phyloP scores from a whole-genome alignment of 1,140 invertebrate species.

The Sinella curviseta region DNA sequence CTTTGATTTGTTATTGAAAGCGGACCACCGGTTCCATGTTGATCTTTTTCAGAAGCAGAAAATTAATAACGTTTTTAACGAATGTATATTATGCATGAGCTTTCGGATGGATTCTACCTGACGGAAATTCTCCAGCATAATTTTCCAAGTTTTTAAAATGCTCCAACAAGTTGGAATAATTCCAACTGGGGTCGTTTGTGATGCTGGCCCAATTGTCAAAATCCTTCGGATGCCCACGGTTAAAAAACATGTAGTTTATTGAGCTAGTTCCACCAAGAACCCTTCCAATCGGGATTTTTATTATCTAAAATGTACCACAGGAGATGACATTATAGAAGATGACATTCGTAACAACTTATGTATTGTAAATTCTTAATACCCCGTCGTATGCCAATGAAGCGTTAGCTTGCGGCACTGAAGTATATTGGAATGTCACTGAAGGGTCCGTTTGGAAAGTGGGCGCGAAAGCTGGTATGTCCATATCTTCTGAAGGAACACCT shows the following conservation, averaged over 20 bases:
- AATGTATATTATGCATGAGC: too few relatives aligned
- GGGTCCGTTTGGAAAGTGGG: conserved; percentile 57
- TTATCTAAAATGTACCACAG: conserved; percentile 24
- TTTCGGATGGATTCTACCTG: not conserved
- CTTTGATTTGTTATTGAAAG: not conserved
- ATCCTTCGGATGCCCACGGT: conserved; percentile 37
- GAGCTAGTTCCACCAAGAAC: conserved; percentile 67
- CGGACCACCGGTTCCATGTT: conserved; percentile 1
- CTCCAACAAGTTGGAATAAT: not conserved
- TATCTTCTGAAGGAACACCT: not conserved
- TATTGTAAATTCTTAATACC: not conserved
- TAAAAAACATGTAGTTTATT: conserved; percentile 65
- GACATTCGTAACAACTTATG: not conserved
- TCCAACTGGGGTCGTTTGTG: not conserved
- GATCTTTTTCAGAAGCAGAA: not conserved
- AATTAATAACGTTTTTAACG: too few relatives aligned
- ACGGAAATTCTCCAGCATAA: not conserved
- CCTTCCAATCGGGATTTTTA: conserved; percentile 53
- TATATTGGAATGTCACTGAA: conserved; percentile 45
- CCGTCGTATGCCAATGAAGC: not conserved
- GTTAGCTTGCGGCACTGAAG: conserved; percentile 54
- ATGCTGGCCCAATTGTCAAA: conserved; percentile 60
- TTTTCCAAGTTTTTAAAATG: not conserved
- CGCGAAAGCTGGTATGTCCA: not conserved
- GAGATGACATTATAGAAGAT: too few relatives aligned